A percentile compares a stretch with the other conserved stretches of the same genome.
These are phyloP conservation scores for Nyctibius bracteatus DNA, from an alignment of 2,113 vertebrate genomes.

Conservation along the genomic window DNA sequence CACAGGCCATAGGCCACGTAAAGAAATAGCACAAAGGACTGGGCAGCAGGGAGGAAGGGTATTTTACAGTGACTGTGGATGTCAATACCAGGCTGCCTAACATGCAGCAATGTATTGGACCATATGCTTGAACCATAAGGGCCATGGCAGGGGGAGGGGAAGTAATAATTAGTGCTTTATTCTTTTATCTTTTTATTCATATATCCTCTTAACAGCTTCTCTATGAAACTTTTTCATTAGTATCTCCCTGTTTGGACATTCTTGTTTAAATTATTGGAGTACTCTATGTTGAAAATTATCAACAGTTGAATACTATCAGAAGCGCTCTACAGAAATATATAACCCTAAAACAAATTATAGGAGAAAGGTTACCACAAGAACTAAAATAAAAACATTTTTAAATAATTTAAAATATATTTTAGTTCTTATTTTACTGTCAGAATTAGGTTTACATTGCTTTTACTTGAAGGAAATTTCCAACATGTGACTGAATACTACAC, in stretches of 20 bases:
- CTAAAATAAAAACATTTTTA: neutral
- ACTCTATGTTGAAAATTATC: neutral
- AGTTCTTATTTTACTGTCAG: neutral
- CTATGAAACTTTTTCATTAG: neutral
- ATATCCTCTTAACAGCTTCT: neutral
- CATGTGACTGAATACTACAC: neutral
- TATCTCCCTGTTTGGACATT: neutral
- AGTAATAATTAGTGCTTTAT: neutral
- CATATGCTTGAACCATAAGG: fast-evolving
- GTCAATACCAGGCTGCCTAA: neutral
- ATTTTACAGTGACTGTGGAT: neutral
- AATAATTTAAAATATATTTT: neutral
- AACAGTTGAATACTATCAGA: neutral
- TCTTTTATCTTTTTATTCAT: neutral
- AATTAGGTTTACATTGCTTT: neutral
- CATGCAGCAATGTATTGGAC: neutral
- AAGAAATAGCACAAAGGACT: neutral
- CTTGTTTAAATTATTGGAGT: neutral
- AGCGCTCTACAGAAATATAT: neutral
- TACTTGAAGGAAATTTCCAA: neutral
- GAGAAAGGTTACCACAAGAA: neutral
- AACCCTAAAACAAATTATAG: neutral
- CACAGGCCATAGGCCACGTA: neutral
- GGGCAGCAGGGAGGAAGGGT: neutral
- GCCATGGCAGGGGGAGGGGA: neutral